phyloP scores from a whole-genome alignment of 2,888 invertebrate genomes.

The Coecobrya sp. region DNA sequence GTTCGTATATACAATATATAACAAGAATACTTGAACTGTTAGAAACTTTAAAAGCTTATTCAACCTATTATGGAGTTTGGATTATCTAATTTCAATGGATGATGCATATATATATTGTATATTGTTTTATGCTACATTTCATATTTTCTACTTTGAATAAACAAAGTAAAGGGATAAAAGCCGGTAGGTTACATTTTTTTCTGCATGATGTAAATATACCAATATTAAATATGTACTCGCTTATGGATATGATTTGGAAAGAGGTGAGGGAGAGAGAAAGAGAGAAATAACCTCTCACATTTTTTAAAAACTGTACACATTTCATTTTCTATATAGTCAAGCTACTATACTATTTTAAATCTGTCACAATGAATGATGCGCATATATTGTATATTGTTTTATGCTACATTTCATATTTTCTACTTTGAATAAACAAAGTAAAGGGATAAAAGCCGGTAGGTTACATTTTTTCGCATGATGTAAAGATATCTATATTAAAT shows the following conservation, averaged over 20 bases:
- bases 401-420: background rate
- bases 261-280: background rate
- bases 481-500: background rate
- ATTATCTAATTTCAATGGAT: background rate
- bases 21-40: background rate
- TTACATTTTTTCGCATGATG: background rate
- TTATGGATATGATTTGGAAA: background rate
- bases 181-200: background rate
- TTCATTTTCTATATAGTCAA: background rate
- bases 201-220: background rate
- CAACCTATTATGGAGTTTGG: too few species aligned
- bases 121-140: background rate
- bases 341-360: constrained; percentile 17
- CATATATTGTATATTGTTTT: background rate
- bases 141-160: background rate
- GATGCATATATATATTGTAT: too few species aligned
- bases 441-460: background rate
- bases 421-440: background rate
- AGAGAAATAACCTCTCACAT: constrained; percentile 41
- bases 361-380: background rate
- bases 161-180: background rate
- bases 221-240: background rate
- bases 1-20: background rate
- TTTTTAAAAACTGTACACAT: background rate
- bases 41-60: background rate